Percentiles rank a stretch among this genome's conserved stretches.
phyloP scores from a whole-genome alignment of 2,797 vertebrate genomes.

The Natrix natrix region DNA sequence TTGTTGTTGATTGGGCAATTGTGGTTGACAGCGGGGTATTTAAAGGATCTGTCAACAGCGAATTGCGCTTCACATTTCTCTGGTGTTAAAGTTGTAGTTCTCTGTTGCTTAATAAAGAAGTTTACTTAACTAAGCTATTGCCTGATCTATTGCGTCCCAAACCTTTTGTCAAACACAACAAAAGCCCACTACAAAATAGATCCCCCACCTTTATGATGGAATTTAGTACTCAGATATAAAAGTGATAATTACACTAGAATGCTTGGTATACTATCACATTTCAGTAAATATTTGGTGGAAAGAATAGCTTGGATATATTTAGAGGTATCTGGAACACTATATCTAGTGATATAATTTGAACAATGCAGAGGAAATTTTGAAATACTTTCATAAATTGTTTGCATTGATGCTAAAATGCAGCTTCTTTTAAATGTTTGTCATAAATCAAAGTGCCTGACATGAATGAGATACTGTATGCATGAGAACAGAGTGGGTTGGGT shows the following conservation, averaged over 20 bases:
- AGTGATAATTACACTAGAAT: slow-evolving; percentile 15
- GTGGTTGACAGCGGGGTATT: too few relatives aligned
- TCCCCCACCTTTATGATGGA: background rate
- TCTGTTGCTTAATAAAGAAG: too few relatives aligned
- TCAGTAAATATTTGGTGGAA: slow-evolving; percentile 1
- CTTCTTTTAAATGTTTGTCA: background rate
- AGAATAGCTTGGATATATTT: slow-evolving; percentile 8
- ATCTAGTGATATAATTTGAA: background rate
- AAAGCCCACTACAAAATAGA: too few relatives aligned
- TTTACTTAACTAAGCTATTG: too few relatives aligned
- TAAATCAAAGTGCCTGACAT: background rate
- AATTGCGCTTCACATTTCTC: too few relatives aligned
- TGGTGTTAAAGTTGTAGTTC: too few relatives aligned
- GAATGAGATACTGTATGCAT: background rate
- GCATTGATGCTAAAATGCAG: background rate
- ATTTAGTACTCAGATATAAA: slow-evolving; percentile 28
- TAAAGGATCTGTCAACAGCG: too few relatives aligned
- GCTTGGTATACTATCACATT: background rate
- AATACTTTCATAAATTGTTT: background rate
- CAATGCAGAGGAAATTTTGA: background rate
- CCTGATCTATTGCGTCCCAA: too few relatives aligned
- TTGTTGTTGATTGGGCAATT: too few relatives aligned
- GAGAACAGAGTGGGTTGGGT: background rate
- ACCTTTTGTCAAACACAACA: too few relatives aligned
- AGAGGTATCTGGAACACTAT: background rate